Evolutionary conservation across 2,888 invertebrate genomes (phyloP).

Genomic region (Drosophila borborema): DNA sequence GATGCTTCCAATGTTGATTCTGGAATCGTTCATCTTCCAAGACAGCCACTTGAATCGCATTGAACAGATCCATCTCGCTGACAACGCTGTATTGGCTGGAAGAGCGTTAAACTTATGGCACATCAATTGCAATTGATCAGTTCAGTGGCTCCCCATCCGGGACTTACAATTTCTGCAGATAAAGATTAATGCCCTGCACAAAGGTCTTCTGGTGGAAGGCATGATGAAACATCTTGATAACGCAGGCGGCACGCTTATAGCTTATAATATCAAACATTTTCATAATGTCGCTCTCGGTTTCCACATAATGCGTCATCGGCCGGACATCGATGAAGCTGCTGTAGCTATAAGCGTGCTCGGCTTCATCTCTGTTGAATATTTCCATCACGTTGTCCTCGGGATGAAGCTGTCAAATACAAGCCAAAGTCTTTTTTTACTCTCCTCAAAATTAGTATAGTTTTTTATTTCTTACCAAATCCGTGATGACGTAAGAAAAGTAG

Average conservation of each 20-base stretch:
- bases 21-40: constrained; percentile 63
- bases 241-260: constrained; percentile 87
- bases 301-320: constrained; percentile 82
- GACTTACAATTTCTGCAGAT: constrained; percentile 83
- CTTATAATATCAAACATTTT: constrained; percentile 87
- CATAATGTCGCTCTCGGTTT: constrained; percentile 77
- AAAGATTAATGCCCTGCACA: constrained; percentile 73
- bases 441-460: too few relatives aligned
- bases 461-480: constrained; percentile 72
- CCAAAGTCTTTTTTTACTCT: neutral
- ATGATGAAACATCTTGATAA: constrained; percentile 84
- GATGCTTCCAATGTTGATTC: constrained; percentile 62
- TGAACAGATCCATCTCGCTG: constrained; percentile 81
- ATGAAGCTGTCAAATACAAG: constrained; percentile 86
- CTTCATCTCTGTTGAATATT: constrained; percentile 86
- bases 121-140: constrained; percentile 81
- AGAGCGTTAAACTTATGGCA: constrained; percentile 72
- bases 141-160: constrained; percentile 41
- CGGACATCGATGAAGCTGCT: constrained; percentile 74
- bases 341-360: constrained; percentile 74
- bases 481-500: constrained; percentile 81
- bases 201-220: constrained; percentile 82
- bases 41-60: constrained; percentile 73
- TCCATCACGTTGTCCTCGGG: constrained; percentile 89
- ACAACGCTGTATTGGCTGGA: constrained; percentile 82